A percentile compares a stretch with the other conserved stretches of the same genome.
These are phyloP conservation scores for Drosophila lini DNA, from an alignment of 1,140 invertebrate genomes.

Conservation along the genomic window DNA sequence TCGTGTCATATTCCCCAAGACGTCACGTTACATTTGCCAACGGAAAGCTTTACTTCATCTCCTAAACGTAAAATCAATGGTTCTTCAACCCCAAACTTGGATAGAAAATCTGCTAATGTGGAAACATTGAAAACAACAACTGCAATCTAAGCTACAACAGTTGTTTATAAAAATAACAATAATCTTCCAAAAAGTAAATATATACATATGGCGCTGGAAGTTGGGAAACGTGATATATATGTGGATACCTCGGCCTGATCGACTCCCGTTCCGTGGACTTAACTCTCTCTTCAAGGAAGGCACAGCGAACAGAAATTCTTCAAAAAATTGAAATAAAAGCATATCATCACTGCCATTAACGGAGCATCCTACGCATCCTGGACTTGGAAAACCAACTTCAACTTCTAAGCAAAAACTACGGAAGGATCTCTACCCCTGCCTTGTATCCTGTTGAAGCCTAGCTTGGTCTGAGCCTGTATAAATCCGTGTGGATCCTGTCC, in stretches of 20 bases:
- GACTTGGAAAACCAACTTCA: background rate
- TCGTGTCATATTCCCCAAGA: background rate
- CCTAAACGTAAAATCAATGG: background rate
- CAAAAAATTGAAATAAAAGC: background rate
- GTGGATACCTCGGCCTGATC: background rate
- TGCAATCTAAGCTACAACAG: background rate
- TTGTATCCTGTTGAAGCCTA: background rate
- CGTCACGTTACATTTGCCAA: background rate
- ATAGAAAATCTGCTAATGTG: too few species aligned
- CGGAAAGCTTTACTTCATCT: background rate
- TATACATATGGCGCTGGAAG: too few species aligned
- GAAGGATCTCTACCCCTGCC: background rate
- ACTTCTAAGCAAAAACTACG: too few species aligned
- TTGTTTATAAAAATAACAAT: background rate
- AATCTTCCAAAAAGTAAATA: background rate
- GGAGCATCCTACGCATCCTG: background rate
- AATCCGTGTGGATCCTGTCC: constrained; percentile 8
- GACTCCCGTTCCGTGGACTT: background rate
- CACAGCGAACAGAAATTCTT: background rate
- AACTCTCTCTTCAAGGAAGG: background rate
- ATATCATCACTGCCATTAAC: background rate
- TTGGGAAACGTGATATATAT: background rate
- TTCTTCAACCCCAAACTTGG: background rate
- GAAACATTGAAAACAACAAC: too few species aligned
- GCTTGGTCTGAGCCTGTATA: background rate